Base-by-base conservation (phyloP, 92 coral and sea anemone genomes). In the Epizoanthus illoricatus region DNA sequence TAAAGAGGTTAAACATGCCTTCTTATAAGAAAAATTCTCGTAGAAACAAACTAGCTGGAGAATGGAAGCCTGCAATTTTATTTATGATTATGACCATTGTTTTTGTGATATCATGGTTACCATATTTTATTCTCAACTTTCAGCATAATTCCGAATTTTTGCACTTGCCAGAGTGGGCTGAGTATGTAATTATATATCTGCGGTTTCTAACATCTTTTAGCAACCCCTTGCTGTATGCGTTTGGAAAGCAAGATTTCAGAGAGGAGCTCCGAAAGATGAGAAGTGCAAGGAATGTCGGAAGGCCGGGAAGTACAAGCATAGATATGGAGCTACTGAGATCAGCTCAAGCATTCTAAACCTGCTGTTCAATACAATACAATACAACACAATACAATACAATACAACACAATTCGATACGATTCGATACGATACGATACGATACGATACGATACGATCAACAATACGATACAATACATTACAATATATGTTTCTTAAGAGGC, bases 211-310 rank as follows among this genome's bases (percentile, higher is more conserved):
- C 92, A 6, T 89, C 94, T 69, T 42, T 88, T 19, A 65, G 79
- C 18, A 91, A 91, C 67, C 94, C 94, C 0, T 65, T 85, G 47
- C 28, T 91, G 64, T 91, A 88, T 81, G 82, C 83, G 18, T 86
- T 91, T 84, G 92, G 94, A 78, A 91, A 91, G 69, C 86, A 85
- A 19, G 94, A 91, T 81, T 88, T 91, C 58, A 71, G 75, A 42
- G 58, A 41, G 59, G 75, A 18, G 36, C n/a, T 71, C 15, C 21
- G 16, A 5, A 64, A 64, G 69, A 64, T 0, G 4, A 12, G 4
- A 4, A 39, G 69, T 39, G 40, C 69, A 16, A 64, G 33, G 69
- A 39, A 64, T 39, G 40, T 16, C 24, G 69, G 16, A 36, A 64
- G 39, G 33, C 33, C 33, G 33, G 69, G 69, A 64, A 20, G 2